Evolutionary conservation across 2,113 vertebrate genomes (phyloP).

Genomic region (Etia nguti): DNA sequence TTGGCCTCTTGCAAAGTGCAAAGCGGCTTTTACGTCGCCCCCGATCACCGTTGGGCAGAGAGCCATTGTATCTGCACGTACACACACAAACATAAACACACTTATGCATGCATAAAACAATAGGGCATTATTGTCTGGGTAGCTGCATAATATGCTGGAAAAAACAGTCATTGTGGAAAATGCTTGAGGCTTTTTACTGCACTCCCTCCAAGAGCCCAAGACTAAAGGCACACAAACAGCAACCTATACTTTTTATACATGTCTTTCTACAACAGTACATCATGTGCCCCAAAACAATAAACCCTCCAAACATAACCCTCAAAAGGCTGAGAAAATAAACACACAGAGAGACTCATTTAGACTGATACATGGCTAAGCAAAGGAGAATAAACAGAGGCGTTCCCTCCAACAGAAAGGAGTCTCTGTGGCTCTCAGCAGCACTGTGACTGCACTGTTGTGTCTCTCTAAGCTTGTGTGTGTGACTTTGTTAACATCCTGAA

Average conservation of each 20-base stretch:
- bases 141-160: slow-evolving; percentile 23
- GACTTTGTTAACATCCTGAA: neutral
- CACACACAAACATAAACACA: neutral
- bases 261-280: slow-evolving; percentile 18
- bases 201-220: neutral
- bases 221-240: neutral
- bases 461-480: neutral
- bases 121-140: slow-evolving; percentile 39
- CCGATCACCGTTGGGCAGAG: slow-evolving; percentile 94
- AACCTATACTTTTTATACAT: slow-evolving; percentile 17
- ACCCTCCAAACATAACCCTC: slow-evolving; percentile 31
- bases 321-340: slow-evolving; percentile 52
- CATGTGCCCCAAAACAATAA: slow-evolving; percentile 33
- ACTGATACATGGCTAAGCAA: slow-evolving; percentile 20
- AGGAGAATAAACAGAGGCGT: slow-evolving; percentile 60
- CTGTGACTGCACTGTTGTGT: slow-evolving; percentile 3
- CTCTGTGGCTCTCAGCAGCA: slow-evolving; percentile 35
- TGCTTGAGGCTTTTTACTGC: slow-evolving; percentile 2
- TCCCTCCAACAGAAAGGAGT: slow-evolving; percentile 37
- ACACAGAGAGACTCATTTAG: slow-evolving; percentile 47
- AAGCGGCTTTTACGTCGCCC: slow-evolving; percentile 98
- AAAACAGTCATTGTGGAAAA: slow-evolving; percentile 35
- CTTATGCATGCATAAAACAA: slow-evolving; percentile 28
- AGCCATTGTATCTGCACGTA: slow-evolving; percentile 91
- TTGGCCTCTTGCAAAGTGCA: slow-evolving; percentile 92